Base-by-base conservation (phyloP, 2,797 vertebrate species). In the Onychomys leucogaster region DNA sequence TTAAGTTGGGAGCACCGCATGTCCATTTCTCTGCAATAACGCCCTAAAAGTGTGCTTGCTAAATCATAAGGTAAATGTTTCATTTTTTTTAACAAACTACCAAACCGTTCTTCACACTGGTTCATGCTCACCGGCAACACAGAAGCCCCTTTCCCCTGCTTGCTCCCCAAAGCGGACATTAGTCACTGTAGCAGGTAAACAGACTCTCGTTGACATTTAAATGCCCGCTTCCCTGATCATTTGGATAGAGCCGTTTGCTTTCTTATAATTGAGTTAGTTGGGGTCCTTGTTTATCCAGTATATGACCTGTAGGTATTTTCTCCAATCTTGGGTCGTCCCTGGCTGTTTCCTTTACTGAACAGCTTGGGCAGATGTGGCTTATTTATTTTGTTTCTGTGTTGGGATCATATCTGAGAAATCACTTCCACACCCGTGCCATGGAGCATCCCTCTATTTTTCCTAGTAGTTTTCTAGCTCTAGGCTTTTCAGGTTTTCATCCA, bases 1-100 rank as follows among this genome's bases (percentile, higher is more conserved):
- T 34, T 32, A 63, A 19, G 10, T 2, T 12, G 27, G 27, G 59
- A 43, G 5, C 2, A 11, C 81, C 0, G 5, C 1, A 12, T 12
- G 29, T 46, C 59, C 41, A 12, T 34, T 65, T 65, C 41, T 46
- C 37, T 46, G 59, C 17, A 12, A 12, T 46, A 32, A 46, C 9
- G 2, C 3, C 37, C 82, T 84, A 12, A 63, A 46, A 34, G 27
- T 46, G 27, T 12, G 43, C 4, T 32, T 46, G 81, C 82, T 63
- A 32, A 46, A 34, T 46, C 61, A 46, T 27, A 63, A 46, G 9
- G 41, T 21, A 63, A 84, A 84, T 21, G 59, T 32, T 46, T 21
- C 41, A 21, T 84, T 65, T 84, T 84, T 84, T 13, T 82, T 65
- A 63, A 46, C 82, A 34, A 23, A 46, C 27, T 21, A 29, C 82